phyloP scores from a whole-genome alignment of 2,888 invertebrate species.

The Morpho helenor region DNA sequence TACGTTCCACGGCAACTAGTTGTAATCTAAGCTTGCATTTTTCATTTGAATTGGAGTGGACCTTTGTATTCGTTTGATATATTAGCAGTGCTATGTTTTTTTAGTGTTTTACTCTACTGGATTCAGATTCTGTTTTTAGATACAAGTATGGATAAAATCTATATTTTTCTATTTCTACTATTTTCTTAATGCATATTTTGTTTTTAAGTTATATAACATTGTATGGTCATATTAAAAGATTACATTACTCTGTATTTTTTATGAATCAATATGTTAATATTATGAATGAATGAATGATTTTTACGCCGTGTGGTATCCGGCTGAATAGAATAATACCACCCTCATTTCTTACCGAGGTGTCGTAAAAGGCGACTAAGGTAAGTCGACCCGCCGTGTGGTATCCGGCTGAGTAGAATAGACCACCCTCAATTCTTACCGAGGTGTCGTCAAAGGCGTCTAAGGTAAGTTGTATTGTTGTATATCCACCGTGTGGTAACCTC shows the following conservation, averaged over 20 bases:
- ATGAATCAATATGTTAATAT: no score
- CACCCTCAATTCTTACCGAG: no score
- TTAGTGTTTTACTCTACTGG: constrained; percentile 6
- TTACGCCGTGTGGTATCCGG: no score
- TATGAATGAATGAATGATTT: no score
- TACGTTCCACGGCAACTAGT: constrained; percentile 35
- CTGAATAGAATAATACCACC: no score
- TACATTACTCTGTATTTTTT: constrained; percentile 9
- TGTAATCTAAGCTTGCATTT: constrained; percentile 54
- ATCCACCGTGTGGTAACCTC: no score
- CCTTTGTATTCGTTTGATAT: constrained; percentile 28
- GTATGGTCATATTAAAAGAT: not conserved
- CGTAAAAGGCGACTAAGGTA: no score
- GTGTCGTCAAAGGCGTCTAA: no score
- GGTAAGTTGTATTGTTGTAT: no score
- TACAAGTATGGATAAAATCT: constrained; percentile 1
- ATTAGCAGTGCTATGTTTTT: constrained; percentile 25
- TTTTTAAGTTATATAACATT: not conserved
- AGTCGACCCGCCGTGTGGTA: no score
- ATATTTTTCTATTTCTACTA: not conserved
- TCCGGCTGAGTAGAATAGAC: no score
- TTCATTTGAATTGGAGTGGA: constrained; percentile 45
- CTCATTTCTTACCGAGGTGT: no score
- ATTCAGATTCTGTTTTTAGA: constrained; percentile 8
- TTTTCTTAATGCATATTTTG: not conserved